Evolutionary conservation across 2,888 invertebrate genomes (phyloP), one percentile per base, ranked within the genome.

Genomic region (Pterostichus niger): DNA sequence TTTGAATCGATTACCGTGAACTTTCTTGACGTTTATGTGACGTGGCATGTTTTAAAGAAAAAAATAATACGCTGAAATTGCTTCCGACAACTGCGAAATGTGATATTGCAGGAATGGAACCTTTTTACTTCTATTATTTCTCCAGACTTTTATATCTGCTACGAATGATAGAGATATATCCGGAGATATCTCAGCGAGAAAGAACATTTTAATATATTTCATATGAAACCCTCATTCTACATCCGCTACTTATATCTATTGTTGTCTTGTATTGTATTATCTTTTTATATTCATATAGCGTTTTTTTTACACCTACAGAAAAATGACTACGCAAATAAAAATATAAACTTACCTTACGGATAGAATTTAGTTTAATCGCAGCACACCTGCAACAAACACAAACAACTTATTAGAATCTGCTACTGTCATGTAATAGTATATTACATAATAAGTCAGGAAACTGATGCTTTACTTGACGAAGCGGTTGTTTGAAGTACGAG

Each of bases 1-100:
- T 79, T 73, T 61, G 82, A 59, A 82, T 82, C 82, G 82, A 82
- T 82, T 61, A 59, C 59, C 40, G 11, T 59, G 61, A 54, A 82
- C 33, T 82, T 73, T 75, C 82, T 81, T 82, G 82, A 82, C 82
- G 56, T 82, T 82, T 75, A 82, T 82, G 44, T 75, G 82, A 75
- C 61, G 56, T 61, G 82, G 82, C 82, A 35, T 33, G 82, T 46
- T 82, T 82, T 59, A 61, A 75, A 75, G 40, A 82, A 49, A 79
- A n/a, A 68, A 64, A 64, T 80, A 80, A 80, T 71, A 54, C 80
- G 80, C 52, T 54, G 71, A 79, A 68, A 80, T 80, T 80, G 71
- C 71, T 80, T 71, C 80, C 71, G 68, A 80, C 68, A 71, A 71
- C 68, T 79, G 52, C 52, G 80, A 52, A 80, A 80, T 77, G 54